phyloP scores from a whole-genome alignment of 2,113 vertebrate genomes.

The Pampusana beccarii region DNA sequence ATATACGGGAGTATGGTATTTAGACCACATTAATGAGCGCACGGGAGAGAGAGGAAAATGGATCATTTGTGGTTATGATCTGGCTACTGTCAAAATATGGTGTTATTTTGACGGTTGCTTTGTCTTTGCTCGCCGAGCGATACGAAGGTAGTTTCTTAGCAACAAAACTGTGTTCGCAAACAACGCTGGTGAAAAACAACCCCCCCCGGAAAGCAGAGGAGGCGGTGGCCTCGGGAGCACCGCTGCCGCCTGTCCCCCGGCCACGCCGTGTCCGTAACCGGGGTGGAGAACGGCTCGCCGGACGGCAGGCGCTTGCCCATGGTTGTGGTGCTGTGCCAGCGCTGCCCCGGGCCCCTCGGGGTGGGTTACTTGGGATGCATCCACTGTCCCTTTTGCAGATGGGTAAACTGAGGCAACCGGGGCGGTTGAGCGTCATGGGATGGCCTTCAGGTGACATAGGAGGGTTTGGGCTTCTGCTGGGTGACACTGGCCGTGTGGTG shows the following conservation, averaged over 20 bases:
- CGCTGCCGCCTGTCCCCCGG: background rate
- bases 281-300: background rate
- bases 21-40: conserved; percentile 54
- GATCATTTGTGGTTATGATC: conserved; percentile 72
- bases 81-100: conserved; percentile 77
- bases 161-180: conserved; percentile 78
- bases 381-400: background rate
- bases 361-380: accelerated
- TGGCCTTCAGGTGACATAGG: background rate
- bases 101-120: conserved; percentile 76
- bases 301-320: background rate
- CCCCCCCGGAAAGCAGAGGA: conserved; percentile 26
- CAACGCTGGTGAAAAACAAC: conserved; percentile 64
- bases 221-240: background rate
- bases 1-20: conserved; percentile 6
- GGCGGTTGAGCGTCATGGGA: accelerated
- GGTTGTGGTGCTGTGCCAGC: accelerated
- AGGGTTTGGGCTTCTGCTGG: background rate
- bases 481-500: background rate
- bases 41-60: conserved; percentile 49
- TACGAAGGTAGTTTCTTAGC: conserved; percentile 81
- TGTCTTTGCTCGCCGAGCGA: conserved; percentile 73
- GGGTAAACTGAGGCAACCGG: conserved; percentile 14
- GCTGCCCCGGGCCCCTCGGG: background rate
- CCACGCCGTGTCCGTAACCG: background rate